Conservation (phyloP, 2,888 invertebrate species). For the Morinoia aosen region DNA sequence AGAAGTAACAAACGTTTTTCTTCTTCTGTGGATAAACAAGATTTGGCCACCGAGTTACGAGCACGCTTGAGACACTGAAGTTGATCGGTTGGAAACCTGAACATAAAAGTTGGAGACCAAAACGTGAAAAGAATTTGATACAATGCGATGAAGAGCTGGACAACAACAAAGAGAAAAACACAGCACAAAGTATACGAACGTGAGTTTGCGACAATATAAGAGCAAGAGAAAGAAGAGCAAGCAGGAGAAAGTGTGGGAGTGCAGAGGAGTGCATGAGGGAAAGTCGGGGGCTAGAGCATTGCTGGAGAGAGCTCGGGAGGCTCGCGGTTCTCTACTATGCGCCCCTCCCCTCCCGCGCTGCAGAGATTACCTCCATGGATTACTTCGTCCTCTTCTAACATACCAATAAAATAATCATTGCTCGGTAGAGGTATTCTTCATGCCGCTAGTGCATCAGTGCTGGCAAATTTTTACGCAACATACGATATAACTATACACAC, state of each 20-base stretch:
- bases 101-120: no score
- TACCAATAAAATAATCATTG: neutral
- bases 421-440: neutral
- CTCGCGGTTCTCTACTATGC: neutral
- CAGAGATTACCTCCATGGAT: neutral
- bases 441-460: neutral
- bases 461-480: neutral
- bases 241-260: conserved; percentile 41
- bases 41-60: neutral
- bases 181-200: neutral
- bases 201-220: neutral
- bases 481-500: neutral
- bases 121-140: neutral
- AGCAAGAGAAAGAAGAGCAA: neutral
- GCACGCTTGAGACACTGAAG: neutral
- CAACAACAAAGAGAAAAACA: neutral
- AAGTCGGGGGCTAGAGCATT: neutral
- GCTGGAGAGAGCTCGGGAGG: neutral
- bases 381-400: neutral
- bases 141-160: neutral
- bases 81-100: no score
- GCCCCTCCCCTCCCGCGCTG: neutral
- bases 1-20: no score
- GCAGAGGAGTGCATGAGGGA: conserved; percentile 12
- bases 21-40: neutral